Percentiles rank a stretch among this genome's conserved stretches.
Evolutionary conservation across 2,113 vertebrate genomes (phyloP).

Genomic region (Pteronura brasiliensis): DNA sequence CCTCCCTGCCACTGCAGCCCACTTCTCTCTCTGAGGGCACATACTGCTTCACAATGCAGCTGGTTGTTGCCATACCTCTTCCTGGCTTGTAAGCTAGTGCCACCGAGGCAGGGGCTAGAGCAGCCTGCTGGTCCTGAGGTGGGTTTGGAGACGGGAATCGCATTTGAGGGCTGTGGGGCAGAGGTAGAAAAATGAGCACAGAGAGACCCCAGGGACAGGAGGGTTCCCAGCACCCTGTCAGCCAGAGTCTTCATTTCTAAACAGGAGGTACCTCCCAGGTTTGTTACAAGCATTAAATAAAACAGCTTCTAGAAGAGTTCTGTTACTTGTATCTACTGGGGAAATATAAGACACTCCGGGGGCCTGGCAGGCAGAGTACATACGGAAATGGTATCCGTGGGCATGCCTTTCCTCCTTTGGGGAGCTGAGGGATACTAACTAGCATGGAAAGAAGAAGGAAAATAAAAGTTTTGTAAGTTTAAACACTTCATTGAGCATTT

Average conservation of each 20-base stretch:
- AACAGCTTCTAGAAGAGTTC: neutral
- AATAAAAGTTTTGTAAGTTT: neutral
- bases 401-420: neutral
- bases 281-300: neutral
- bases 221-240: rapidly evolving
- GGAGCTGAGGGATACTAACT: neutral
- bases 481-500: neutral
- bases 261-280: neutral
- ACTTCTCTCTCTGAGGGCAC: neutral
- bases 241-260: neutral
- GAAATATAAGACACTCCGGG: neutral
- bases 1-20: too few relatives aligned
- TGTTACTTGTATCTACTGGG: neutral
- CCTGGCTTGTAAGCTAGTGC: too few relatives aligned
- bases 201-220: neutral
- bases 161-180: neutral
- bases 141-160: neutral
- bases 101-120: neutral
- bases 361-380: neutral
- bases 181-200: neutral
- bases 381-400: neutral
- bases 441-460: neutral
- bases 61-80: neutral
- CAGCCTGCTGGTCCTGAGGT: neutral
- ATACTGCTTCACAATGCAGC: rapidly evolving